A percentile compares a stretch with the other conserved stretches of the same genome.
These are phyloP conservation scores for Perizoma flavofasciatum DNA, from an alignment of 2,888 invertebrate species.

Conservation along the genomic window DNA sequence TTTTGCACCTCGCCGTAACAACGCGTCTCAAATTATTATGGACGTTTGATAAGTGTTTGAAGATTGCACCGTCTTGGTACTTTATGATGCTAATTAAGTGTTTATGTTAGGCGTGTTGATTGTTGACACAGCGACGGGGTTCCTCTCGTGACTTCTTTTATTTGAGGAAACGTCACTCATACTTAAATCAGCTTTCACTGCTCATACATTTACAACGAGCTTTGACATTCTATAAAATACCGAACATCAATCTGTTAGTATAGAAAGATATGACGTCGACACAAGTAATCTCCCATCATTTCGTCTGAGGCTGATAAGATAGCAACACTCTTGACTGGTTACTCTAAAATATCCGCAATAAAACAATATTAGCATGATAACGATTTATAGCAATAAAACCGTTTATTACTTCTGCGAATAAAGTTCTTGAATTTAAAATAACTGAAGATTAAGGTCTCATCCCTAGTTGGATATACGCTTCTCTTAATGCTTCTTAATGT, in stretches of 20 bases:
- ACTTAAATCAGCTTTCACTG: slow-evolving; percentile 58
- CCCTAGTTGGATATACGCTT: slow-evolving; percentile 61
- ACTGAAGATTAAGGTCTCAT: slow-evolving; percentile 77
- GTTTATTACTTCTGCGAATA: slow-evolving; percentile 77
- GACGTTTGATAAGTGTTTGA: slow-evolving; percentile 83
- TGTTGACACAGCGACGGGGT: slow-evolving; percentile 57
- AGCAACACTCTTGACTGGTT: slow-evolving; percentile 58
- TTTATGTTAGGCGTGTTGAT: slow-evolving; percentile 63
- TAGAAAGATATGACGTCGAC: slow-evolving; percentile 43
- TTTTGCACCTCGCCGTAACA: slow-evolving; percentile 85
- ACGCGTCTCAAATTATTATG: slow-evolving; percentile 85
- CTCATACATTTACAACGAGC: slow-evolving; percentile 44
- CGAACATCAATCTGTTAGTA: slow-evolving; percentile 41
- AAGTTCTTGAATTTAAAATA: slow-evolving; percentile 78
- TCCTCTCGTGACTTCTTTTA: slow-evolving; percentile 48
- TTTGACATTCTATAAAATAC: slow-evolving; percentile 46
- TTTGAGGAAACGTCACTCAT: slow-evolving; percentile 59
- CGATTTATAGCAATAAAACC: slow-evolving; percentile 77
- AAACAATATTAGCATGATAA: slow-evolving; percentile 77
- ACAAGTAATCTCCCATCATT: slow-evolving; percentile 51
- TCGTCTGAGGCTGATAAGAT: slow-evolving; percentile 63
- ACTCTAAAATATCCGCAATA: slow-evolving; percentile 66
- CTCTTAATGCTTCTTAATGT: slow-evolving; percentile 82
- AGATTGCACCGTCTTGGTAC: slow-evolving; percentile 80
- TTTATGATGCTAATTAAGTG: slow-evolving; percentile 82